Evolutionary conservation across 2,797 vertebrate species (phyloP).

Genomic region (Darevskia mixta): DNA sequence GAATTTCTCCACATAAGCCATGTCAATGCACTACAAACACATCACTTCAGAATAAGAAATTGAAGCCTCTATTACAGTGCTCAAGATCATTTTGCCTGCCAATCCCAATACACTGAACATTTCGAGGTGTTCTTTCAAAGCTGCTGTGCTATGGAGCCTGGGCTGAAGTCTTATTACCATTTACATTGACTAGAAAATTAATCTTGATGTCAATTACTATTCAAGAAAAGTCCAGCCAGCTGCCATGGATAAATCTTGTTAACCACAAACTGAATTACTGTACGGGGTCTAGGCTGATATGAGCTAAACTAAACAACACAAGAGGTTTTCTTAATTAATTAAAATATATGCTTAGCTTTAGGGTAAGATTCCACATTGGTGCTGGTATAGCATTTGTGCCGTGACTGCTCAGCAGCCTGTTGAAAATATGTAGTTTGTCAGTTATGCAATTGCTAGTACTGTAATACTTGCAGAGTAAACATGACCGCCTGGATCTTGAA

Average conservation of each 20-base stretch:
- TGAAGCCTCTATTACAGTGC: neutral
- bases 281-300: neutral
- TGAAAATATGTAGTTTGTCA: neutral
- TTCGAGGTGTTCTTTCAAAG: neutral
- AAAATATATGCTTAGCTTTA: constrained; percentile 1
- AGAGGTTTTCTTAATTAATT: neutral
- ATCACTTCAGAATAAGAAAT: neutral
- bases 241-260: constrained; percentile 2
- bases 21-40: neutral
- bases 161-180: constrained; percentile 7
- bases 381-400: neutral
- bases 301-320: constrained; percentile 5
- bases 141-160: neutral
- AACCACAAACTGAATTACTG: constrained; percentile 32
- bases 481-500: neutral
- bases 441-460: rapidly evolving
- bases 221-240: constrained; percentile 1
- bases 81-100: neutral
- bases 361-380: neutral
- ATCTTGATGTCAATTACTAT: constrained; percentile 13
- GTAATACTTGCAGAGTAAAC: neutral
- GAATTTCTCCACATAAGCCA: neutral
- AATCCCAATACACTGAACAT: neutral
- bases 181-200: constrained; percentile 15
- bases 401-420: neutral